Evolutionary conservation across 2,797 vertebrate genomes (phyloP).

Genomic region (Coilia nasus): DNA sequence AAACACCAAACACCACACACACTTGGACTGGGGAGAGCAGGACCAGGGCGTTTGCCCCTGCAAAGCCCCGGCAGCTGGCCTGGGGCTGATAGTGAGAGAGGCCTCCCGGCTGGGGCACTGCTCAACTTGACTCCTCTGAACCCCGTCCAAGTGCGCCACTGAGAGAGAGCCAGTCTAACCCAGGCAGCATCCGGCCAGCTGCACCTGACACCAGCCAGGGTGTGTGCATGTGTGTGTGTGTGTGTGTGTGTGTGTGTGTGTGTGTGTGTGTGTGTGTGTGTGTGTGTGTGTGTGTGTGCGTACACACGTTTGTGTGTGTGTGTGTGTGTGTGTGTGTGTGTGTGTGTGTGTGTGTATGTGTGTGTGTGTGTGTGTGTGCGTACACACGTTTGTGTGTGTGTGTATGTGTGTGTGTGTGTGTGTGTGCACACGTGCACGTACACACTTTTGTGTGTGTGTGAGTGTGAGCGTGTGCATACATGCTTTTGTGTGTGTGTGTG

Average conservation of each 20-base stretch:
- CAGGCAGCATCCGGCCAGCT: constrained; percentile 6
- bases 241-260: neutral
- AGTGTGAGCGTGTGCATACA: neutral
- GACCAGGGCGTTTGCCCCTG: neutral
- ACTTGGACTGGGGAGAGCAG: neutral
- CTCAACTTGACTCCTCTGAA: constrained; percentile 16
- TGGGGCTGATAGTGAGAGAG: neutral
- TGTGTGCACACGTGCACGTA: too few relatives aligned
- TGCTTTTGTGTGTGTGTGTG: neutral
- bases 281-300: neutral
- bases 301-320: neutral
- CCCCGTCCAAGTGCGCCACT: neutral
- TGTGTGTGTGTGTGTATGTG: neutral
- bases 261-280: neutral
- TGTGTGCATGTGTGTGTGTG: neutral
- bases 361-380: too few relatives aligned
- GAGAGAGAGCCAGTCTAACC: constrained; percentile 4
- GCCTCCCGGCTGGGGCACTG: neutral
- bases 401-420: too few relatives aligned
- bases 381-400: too few relatives aligned
- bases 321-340: neutral
- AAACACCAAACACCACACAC: neutral
- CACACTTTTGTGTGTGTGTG: too few relatives aligned
- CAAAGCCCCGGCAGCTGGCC: neutral
- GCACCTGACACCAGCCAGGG: constrained; percentile 11